Evolutionary conservation across 30 jellyfish, hydroid and myxozoan genomes (phyloP).

Genomic region (Calvadosia cruxmelitensis): DNA sequence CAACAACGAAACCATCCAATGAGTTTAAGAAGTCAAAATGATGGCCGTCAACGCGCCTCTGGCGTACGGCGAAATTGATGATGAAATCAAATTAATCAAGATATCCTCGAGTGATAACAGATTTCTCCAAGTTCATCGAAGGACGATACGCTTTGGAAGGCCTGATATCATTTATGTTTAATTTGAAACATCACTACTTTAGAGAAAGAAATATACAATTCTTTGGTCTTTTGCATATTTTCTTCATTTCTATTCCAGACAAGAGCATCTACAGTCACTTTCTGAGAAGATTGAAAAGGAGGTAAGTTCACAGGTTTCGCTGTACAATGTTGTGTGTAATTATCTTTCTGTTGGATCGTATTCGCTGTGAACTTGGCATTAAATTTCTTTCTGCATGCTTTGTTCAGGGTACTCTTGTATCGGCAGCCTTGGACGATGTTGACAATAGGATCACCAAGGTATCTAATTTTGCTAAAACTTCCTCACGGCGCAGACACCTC

Average conservation of each 20-base stretch:
- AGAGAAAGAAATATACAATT: background rate
- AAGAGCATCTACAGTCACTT: slow-evolving; percentile 62
- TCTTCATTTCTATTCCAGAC: slow-evolving; percentile 14
- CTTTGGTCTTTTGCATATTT: background rate
- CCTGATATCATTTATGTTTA: background rate
- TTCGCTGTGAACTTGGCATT: background rate
- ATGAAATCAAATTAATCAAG: too few species aligned
- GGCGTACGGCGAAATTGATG: too few species aligned
- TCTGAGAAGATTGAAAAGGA: slow-evolving; percentile 79
- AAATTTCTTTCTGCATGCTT: background rate
- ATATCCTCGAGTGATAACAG: too few species aligned
- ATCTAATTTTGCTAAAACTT: too few species aligned
- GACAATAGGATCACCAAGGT: slow-evolving; percentile 11
- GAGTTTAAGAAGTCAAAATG: too few species aligned
- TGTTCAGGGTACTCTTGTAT: slow-evolving; percentile 8
- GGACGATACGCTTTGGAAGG: too few species aligned
- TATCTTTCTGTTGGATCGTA: background rate
- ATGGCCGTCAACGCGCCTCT: too few species aligned
- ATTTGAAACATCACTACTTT: background rate
- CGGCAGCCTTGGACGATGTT: slow-evolving; percentile 13
- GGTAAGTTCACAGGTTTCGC: slow-evolving; percentile 13
- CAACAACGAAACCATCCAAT: too few species aligned
- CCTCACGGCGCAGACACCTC: background rate
- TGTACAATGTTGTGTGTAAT: background rate
- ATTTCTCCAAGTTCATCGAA: too few species aligned